Evolutionary conservation across 2,113 vertebrate genomes (phyloP), one percentile per base, ranked within the genome.

Genomic region (Vimba vimba): DNA sequence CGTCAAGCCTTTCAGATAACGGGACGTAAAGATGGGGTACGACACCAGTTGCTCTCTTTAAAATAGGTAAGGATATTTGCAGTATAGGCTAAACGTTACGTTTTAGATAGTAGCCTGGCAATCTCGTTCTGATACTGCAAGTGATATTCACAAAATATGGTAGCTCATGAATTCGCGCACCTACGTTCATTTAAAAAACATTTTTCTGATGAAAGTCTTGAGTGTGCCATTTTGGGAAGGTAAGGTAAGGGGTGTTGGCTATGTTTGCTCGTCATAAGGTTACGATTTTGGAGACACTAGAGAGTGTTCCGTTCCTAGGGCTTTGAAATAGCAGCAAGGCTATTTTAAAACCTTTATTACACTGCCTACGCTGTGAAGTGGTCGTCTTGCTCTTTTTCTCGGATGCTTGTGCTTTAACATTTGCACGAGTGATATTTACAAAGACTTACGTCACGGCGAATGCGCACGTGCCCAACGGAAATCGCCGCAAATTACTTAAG

Each of bases 41-140:
- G 88, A 92, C 96, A 87, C 92, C 95, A 89, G 94, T 94, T 91
- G 92, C 92, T 91, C 93, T 93, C 89, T 90, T 94, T 91, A 90
- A 92, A 95, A 94, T 95, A 96, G 96, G 96, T 96, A 94, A 97
- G 94, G 30, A 17, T 19, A 73, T 25, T 36, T 6, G 36, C 79
- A 23, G 39, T 59, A 17, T 59, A 17, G 52, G 15, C 15, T 6
- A 52, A 52, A 82, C 71, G n/a, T 23, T 4, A 39, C 52, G 27
- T 77, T 23, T 55, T 39, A 33, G 15, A 33, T 2, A 64, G 59
- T 43, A 27, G 7, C 36, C 25, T 55, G 25, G 33, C 5, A 6
- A 30, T 82, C 27, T 82, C 4, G 10, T 69, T 50, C 64, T 66
- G 64, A 30, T 36, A 62, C 45, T 30, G 62, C 47, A 33, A 60